Evolutionary conservation across 2,113 vertebrate species (phyloP).

Genomic region (Ciconia stormi): DNA sequence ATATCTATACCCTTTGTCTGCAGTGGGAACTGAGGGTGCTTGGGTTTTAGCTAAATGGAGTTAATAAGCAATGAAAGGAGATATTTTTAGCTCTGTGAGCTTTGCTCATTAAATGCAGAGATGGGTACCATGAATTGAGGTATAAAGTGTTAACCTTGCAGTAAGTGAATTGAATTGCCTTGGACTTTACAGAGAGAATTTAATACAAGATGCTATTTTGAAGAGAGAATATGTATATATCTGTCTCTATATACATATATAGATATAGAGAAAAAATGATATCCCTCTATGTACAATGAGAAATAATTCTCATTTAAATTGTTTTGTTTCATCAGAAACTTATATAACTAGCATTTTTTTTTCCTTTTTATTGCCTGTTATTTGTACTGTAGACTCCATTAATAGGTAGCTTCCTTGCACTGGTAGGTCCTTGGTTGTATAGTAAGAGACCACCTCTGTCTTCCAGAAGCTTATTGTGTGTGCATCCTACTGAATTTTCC

Average conservation of each 20-base stretch:
- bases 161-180: background rate
- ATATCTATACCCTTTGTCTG: background rate
- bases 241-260: background rate
- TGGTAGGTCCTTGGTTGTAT: background rate
- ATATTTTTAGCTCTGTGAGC: background rate
- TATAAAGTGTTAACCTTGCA: slow-evolving; percentile 9
- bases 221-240: background rate
- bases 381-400: background rate
- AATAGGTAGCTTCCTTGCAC: background rate
- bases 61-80: background rate
- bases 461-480: background rate
- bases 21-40: background rate
- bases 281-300: background rate
- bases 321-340: background rate
- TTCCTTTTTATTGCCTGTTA: background rate
- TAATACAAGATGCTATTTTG: background rate
- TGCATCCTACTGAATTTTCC: background rate
- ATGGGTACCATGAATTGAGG: background rate
- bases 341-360: background rate
- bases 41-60: background rate
- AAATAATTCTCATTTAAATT: background rate
- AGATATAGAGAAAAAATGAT: background rate
- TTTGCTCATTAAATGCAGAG: background rate
- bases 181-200: background rate
- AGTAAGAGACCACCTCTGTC: background rate